Percentiles rank a stretch among this genome's conserved stretches.
These are phyloP conservation scores for Myiothlypis chrysogaster DNA, from an alignment of 2,797 vertebrate genomes.

Conservation along the genomic window DNA sequence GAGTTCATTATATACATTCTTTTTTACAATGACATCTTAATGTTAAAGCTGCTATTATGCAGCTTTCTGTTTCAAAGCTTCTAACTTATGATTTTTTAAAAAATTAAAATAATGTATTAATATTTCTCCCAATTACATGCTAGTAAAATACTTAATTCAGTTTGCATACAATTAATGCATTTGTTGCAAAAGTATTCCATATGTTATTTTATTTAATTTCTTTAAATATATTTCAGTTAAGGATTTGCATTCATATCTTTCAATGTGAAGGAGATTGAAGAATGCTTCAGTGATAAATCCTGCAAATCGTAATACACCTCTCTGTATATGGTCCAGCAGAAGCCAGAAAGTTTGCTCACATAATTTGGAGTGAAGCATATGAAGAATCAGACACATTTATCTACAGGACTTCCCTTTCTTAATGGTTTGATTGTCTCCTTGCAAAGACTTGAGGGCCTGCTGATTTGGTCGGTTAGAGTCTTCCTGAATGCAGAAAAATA, in stretches of 20 bases:
- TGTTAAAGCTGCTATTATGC: conserved; percentile 36
- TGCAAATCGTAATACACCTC: neutral
- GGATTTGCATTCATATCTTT: neutral
- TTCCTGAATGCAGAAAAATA: neutral
- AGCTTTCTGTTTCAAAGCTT: conserved; percentile 10
- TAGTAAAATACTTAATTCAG: conserved; percentile 48
- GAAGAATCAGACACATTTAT: neutral
- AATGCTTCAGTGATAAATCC: neutral
- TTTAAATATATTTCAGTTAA: neutral
- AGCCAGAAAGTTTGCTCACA: neutral
- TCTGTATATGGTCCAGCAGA: neutral
- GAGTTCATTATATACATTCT: conserved; percentile 66
- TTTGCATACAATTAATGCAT: conserved; percentile 54
- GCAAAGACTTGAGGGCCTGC: neutral
- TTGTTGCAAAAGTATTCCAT: conserved; percentile 14
- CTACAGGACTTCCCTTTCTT: neutral
- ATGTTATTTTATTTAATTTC: conserved; percentile 14
- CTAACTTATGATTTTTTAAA: conserved; percentile 33
- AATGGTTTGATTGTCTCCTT: neutral
- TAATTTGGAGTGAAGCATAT: neutral
- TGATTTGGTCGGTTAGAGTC: neutral
- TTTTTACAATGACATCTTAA: conserved; percentile 63
- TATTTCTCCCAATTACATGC: conserved; percentile 36
- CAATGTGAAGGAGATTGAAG: neutral
- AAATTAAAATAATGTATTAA: conserved; percentile 61